Evolutionary conservation across 2,888 invertebrate species (phyloP).

Genomic region (Epistrophe grossulariae): DNA sequence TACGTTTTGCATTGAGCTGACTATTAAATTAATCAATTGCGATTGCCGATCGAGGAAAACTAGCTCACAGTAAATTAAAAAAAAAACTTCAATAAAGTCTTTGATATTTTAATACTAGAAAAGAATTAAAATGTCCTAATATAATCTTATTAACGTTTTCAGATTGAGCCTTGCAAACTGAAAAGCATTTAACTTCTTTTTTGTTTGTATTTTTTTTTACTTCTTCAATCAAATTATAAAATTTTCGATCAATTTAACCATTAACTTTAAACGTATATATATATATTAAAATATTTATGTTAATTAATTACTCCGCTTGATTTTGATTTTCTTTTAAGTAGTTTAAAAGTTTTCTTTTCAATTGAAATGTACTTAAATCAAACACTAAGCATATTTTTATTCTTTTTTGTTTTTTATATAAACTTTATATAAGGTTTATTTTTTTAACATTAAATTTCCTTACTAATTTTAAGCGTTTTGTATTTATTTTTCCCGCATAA

Average conservation of each 20-base stretch:
- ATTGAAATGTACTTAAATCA: slow-evolving; percentile 1
- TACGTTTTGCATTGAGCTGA: no score
- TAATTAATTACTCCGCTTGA: not conserved
- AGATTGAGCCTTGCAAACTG: not conserved
- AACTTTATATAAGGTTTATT: slow-evolving; percentile 1
- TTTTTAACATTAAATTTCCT: slow-evolving; percentile 8
- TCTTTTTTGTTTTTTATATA: not conserved
- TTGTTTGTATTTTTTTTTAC: not conserved
- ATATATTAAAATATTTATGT: not conserved
- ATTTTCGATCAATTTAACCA: not conserved
- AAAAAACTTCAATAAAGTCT: no score
- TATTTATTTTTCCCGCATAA: slow-evolving; percentile 43
- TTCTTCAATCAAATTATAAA: not conserved
- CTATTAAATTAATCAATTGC: no score
- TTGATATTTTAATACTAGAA: not conserved
- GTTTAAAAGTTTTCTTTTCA: not conserved
- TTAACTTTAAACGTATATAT: not conserved
- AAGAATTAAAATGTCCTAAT: not conserved
- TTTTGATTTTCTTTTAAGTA: not conserved
- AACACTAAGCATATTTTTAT: not conserved
- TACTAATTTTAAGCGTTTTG: slow-evolving; percentile 23
- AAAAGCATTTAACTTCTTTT: not conserved
- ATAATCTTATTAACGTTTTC: not conserved
- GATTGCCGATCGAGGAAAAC: no score
- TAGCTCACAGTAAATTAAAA: no score